phyloP scores from a whole-genome alignment of 2,113 vertebrate species.

The Burhinus bistriatus region DNA sequence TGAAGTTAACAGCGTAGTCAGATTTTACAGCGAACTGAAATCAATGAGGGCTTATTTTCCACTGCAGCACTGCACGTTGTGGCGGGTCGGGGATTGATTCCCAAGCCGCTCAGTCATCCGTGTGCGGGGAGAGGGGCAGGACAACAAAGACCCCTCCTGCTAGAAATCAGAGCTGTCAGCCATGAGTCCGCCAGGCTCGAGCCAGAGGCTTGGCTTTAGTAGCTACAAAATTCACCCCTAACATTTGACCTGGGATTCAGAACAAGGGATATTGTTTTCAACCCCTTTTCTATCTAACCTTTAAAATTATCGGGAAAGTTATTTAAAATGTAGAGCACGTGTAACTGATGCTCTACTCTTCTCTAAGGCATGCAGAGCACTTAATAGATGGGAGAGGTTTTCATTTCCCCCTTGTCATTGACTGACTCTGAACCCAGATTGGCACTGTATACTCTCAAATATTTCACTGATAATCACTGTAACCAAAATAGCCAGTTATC shows the following conservation, averaged over 20 bases:
- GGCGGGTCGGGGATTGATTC: not conserved
- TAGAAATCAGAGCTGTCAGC: not conserved
- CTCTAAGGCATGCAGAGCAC: not conserved
- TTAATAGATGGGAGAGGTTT: not conserved
- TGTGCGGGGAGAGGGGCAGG: not conserved
- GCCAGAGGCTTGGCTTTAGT: not conserved
- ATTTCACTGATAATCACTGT: not conserved
- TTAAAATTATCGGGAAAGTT: not conserved
- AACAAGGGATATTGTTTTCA: not conserved
- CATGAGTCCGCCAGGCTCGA: rapidly evolving
- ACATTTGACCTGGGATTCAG: not conserved
- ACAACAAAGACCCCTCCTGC: not conserved
- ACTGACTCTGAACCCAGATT: not conserved
- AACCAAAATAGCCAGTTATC: constrained; percentile 13
- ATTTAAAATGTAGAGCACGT: not conserved
- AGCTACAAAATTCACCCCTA: not conserved
- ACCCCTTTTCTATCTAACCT: not conserved
- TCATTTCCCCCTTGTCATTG: not conserved
- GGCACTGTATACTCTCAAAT: not conserved
- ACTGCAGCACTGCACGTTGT: not conserved
- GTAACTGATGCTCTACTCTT: not conserved
- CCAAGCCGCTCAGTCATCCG: not conserved
- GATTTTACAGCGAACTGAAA: not conserved
- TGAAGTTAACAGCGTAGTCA: not conserved
- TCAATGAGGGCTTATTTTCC: not conserved